Evolutionary conservation across 2,888 invertebrate species (phyloP), one percentile per base, ranked within the genome.

Genomic region (Bombyx huttoni): DNA sequence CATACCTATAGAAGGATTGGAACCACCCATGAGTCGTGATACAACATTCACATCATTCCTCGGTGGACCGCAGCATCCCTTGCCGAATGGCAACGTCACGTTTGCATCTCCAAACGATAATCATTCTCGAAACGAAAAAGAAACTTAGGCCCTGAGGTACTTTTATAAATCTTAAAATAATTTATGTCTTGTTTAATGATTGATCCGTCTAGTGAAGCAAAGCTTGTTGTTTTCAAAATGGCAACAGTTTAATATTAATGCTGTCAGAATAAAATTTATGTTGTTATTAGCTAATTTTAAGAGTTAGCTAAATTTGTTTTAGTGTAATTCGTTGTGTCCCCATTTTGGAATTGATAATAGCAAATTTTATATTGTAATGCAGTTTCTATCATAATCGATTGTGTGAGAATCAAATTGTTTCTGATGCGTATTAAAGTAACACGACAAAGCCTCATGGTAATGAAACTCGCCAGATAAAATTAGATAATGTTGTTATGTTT

Each of bases 41-140:
- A 89, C 89, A 0, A 89, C 89, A 1, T 89, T 89, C 67, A 89
- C 89, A 0, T 89, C 89, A 0, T 89, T 89, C 67, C 81, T 89
- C 3, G 89, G 89, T n/a, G 85, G 84, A 0, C 79, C 84, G 1
- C 80, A 81, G 49, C 65, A 55, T 49, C 66, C 57, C 8, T 57
- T 78, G 13, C 74, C 79, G 0, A 83, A 83, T 46, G 82, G 82
- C 2, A 70, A 61, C 3, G 58, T 72, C 7, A 59, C 68, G 0
- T 77, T 76, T 48, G 65, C 65, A 13, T 70, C 69, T 13, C 54
- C 58, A 13, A 73, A 77, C 13, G 69, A 70, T 8, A 65, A 40
- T 40, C 8, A 40, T 40, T 12, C 63, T 0, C 66, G 64, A 33
- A 56, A 58, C 10, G 55, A 60, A 5, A 71, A 68, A 49, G 72